These are phyloP conservation scores for Tragelaphus strepsiceros DNA, from an alignment of 2,113 vertebrate species.

Conservation along the genomic window DNA sequence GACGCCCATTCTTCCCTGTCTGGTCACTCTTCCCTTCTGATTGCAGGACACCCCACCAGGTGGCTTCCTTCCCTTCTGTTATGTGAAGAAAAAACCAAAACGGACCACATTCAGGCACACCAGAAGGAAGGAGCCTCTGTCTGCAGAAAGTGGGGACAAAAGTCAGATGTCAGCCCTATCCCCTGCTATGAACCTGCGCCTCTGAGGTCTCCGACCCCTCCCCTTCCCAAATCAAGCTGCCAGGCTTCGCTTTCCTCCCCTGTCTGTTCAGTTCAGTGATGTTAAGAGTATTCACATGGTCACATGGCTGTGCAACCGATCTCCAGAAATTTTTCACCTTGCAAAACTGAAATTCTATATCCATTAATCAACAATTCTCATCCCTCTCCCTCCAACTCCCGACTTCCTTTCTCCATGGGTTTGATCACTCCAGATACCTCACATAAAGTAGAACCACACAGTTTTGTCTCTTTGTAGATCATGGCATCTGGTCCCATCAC, in stretches of 20 bases:
- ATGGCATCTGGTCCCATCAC: no score
- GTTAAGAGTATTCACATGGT: neutral
- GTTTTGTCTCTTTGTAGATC: neutral
- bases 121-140: neutral
- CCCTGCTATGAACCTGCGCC: accelerated
- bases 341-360: neutral
- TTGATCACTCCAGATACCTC: neutral
- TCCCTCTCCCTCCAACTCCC: accelerated
- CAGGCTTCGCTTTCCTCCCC: neutral
- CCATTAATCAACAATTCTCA: neutral
- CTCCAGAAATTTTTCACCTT: neutral
- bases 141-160: neutral
- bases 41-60: neutral
- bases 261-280: neutral
- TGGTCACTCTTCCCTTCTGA: neutral
- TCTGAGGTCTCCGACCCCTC: no score
- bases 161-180: neutral
- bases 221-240: neutral
- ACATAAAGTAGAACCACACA: neutral
- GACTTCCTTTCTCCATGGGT: neutral
- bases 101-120: neutral
- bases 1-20: accelerated
- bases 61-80: neutral
- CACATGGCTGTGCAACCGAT: neutral
- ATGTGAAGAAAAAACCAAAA: neutral